Evolutionary conservation across 2,797 vertebrate species (phyloP).

Genomic region (Calcarius lapponicus): DNA sequence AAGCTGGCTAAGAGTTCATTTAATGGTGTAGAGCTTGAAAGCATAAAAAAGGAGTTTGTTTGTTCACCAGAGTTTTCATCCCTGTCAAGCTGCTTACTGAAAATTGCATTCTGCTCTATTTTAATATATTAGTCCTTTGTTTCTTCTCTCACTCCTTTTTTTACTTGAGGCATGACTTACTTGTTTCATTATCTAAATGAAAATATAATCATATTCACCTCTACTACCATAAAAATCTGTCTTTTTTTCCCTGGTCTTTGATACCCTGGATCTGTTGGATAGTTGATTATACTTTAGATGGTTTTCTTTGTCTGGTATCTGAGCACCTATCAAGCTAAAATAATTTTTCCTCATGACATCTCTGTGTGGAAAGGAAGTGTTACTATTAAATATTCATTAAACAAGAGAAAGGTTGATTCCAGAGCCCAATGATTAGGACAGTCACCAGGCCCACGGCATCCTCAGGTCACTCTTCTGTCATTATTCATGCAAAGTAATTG

Average conservation of each 20-base stretch:
- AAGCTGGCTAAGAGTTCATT: constrained; percentile 15
- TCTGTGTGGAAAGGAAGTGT: neutral
- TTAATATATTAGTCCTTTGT: neutral
- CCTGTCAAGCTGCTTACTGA: neutral
- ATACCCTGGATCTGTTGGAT: neutral
- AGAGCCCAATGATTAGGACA: neutral
- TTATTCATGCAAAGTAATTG: neutral
- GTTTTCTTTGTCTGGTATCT: neutral
- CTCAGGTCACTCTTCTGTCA: neutral
- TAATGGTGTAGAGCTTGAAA: constrained; percentile 25
- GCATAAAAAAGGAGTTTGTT: neutral
- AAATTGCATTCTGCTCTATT: neutral
- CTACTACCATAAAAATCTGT: neutral
- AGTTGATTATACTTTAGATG: neutral
- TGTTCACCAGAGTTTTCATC: constrained; percentile 15
- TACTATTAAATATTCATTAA: constrained; percentile 24
- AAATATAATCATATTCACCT: neutral
- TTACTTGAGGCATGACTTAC: neutral
- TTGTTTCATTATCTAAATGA: neutral
- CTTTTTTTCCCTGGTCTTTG: neutral
- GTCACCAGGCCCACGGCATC: neutral
- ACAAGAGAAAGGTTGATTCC: neutral
- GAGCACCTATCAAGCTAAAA: neutral
- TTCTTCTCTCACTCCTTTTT: neutral
- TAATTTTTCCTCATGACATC: neutral